These are phyloP conservation scores for Halcyon leucocephala DNA, from an alignment of 2,797 vertebrate genomes.

Conservation along the genomic window DNA sequence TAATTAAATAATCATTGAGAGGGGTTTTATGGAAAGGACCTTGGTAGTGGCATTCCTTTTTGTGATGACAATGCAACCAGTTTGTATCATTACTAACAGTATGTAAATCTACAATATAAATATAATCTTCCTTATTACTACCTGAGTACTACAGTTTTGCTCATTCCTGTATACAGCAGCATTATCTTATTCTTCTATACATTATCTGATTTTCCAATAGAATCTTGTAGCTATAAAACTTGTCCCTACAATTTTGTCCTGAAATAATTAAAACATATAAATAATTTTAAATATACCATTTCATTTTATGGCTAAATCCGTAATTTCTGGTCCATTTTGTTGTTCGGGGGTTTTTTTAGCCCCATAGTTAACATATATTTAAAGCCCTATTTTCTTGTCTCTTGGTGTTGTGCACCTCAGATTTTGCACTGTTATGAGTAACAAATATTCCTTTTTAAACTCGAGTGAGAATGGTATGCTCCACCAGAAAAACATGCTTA, in stretches of 20 bases:
- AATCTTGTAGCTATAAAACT: conserved; percentile 22
- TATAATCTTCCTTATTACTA: not conserved
- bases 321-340: not conserved
- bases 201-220: conserved; percentile 49
- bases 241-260: not conserved
- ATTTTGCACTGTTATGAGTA: not conserved
- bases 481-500: not conserved
- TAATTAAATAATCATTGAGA: not conserved
- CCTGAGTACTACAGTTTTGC: not conserved
- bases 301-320: conserved; percentile 18
- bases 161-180: not conserved
- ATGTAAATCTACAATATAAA: not conserved
- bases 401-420: not conserved
- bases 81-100: not conserved
- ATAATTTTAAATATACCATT: conserved; percentile 6
- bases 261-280: conserved; percentile 44
- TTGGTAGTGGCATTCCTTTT: not conserved
- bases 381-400: conserved; percentile 30
- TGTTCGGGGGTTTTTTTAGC: accelerated
- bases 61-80: not conserved
- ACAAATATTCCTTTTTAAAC: not conserved
- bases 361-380: not conserved
- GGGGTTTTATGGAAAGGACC: not conserved
- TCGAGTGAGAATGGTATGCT: not conserved
- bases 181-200: conserved; percentile 36